Percentiles rank a stretch among this genome's conserved stretches.
Conservation (phyloP, 2,797 vertebrate genomes). For the Threskiornis aethiopicus region DNA sequence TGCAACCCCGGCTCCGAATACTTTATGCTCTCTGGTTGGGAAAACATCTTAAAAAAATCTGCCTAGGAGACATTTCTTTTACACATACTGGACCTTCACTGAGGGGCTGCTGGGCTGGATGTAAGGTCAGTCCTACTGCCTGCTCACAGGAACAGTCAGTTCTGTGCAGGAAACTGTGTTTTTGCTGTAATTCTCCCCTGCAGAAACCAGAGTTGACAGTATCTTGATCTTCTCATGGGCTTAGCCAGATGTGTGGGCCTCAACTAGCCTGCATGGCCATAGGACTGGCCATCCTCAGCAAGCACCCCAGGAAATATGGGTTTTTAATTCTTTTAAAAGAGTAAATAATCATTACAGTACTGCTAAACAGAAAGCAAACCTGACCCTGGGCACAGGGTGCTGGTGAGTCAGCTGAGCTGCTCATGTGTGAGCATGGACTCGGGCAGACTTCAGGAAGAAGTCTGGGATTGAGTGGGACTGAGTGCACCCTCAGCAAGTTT, state of each 20-base stretch:
- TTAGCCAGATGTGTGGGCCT: neutral
- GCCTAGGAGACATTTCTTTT: neutral
- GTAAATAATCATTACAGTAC: neutral
- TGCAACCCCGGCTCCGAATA: neutral
- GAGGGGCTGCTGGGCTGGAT: neutral
- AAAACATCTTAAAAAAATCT: conserved; percentile 7
- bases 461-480: neutral
- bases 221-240: neutral
- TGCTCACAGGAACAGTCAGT: conserved; percentile 24
- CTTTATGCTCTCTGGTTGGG: neutral
- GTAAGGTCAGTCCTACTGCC: neutral
- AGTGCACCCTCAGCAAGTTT: neutral
- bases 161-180: neutral
- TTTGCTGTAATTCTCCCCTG: neutral
- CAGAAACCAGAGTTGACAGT: neutral
- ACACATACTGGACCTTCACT: neutral
- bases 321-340: neutral
- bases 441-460: neutral
- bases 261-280: neutral
- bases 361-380: neutral
- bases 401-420: neutral
- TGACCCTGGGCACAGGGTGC: neutral
- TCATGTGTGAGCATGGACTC: rapidly evolving
- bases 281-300: neutral
- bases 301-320: neutral